phyloP scores from a whole-genome alignment of 2,113 vertebrate species.

The Pterocles burchelli region DNA sequence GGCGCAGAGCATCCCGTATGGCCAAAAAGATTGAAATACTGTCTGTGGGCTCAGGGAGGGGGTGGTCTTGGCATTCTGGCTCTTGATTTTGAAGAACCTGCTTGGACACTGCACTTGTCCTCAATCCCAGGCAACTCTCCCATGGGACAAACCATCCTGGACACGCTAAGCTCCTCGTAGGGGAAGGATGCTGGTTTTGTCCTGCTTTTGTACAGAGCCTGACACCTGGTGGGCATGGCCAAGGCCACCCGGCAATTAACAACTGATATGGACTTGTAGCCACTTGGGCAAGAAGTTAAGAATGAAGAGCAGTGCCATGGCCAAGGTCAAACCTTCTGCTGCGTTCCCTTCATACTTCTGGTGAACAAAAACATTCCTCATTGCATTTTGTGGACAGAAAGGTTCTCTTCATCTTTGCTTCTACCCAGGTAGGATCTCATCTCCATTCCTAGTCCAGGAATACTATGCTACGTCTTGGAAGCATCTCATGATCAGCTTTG shows the following conservation, averaged over 20 bases:
- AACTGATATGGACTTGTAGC: background rate
- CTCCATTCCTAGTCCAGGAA: background rate
- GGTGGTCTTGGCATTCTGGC: background rate
- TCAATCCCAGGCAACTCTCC: background rate
- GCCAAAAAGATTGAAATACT: background rate
- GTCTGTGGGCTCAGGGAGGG: fast-evolving
- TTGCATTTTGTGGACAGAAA: background rate
- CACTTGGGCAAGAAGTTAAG: background rate
- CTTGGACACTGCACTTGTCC: fast-evolving
- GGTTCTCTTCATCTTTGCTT: background rate
- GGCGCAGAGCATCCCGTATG: background rate
- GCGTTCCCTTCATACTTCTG: background rate
- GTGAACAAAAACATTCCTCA: background rate
- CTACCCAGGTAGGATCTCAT: background rate
- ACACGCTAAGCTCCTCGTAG: fast-evolving
- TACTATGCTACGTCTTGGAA: background rate
- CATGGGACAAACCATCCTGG: background rate
- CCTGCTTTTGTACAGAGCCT: background rate
- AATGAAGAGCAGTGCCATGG: fast-evolving
- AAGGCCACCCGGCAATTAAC: background rate
- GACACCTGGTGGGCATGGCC: background rate
- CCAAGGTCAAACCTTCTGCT: background rate
- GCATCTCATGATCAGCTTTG: background rate
- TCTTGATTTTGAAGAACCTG: background rate
- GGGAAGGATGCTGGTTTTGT: background rate